phyloP scores from a whole-genome alignment of 2,797 vertebrate species.

The Diplodus puntazzo region DNA sequence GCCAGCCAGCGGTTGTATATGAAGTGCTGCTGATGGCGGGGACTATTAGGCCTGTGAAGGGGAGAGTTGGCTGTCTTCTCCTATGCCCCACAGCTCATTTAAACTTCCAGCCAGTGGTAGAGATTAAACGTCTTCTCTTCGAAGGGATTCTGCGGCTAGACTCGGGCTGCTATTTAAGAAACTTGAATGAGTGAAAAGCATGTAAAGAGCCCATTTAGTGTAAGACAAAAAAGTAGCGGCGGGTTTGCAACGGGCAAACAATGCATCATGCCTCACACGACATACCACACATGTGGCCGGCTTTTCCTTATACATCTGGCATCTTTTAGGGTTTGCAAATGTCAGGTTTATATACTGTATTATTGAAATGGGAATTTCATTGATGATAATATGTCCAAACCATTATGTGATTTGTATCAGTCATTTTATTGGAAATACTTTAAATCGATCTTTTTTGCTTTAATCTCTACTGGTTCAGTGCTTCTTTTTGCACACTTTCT shows the following conservation, averaged over 20 bases:
- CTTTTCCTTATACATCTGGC: constrained; percentile 53
- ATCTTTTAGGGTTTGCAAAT: constrained; percentile 45
- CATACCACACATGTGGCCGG: constrained; percentile 67
- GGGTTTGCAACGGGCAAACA: constrained; percentile 67
- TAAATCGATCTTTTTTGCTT: neutral
- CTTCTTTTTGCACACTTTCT: neutral
- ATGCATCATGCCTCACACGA: constrained; percentile 65
- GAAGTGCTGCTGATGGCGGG: constrained; percentile 79
- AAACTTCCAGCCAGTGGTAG: constrained; percentile 66
- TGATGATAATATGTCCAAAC: neutral
- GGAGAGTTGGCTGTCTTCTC: constrained; percentile 77
- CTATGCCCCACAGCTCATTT: constrained; percentile 81
- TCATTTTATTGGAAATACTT: neutral
- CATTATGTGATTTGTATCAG: neutral
- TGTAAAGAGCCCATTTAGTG: constrained; percentile 81
- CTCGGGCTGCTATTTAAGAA: constrained; percentile 64
- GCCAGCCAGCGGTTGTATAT: constrained; percentile 78
- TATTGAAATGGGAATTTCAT: neutral
- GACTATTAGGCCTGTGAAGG: constrained; percentile 76
- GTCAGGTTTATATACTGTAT: neutral
- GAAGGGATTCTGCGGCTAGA: constrained; percentile 64
- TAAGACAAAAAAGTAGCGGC: constrained; percentile 58
- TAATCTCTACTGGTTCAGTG: neutral
- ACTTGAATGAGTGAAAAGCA: constrained; percentile 77
- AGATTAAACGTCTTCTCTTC: constrained; percentile 69